Conservation (phyloP, 2,888 invertebrate genomes). For the Acrobasis consociella region DNA sequence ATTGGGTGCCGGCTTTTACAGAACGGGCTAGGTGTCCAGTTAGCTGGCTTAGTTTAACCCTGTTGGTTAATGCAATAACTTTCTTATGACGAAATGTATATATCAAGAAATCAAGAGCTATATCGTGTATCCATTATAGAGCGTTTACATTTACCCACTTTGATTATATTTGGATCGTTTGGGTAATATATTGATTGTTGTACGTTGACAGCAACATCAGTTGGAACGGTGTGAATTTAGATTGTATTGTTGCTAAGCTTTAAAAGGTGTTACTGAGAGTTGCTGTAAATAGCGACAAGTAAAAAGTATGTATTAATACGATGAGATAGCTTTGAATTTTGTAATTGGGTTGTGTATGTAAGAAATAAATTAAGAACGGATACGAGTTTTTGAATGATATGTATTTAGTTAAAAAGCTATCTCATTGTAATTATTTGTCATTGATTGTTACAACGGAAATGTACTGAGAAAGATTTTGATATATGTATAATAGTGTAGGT, state of each 20-base stretch:
- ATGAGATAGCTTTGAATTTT: neutral
- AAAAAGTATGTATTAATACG: neutral
- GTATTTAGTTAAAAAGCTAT: neutral
- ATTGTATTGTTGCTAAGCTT: conserved; percentile 6
- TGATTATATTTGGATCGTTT: neutral
- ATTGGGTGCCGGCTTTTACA: too few species aligned
- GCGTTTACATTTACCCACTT: too few species aligned
- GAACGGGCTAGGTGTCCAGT: too few species aligned
- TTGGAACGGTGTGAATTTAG: neutral
- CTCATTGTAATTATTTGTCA: conserved; percentile 1
- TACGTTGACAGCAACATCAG: conserved; percentile 5
- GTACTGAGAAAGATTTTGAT: conserved; percentile 23
- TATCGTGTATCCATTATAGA: too few species aligned
- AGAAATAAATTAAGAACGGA: neutral
- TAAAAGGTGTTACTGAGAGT: conserved; percentile 8
- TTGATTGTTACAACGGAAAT: conserved; percentile 10
- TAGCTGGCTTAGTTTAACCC: too few species aligned
- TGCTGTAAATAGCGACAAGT: conserved; percentile 15
- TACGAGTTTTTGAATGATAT: neutral
- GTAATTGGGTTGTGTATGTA: neutral
- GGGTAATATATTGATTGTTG: neutral
- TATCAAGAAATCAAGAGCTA: too few species aligned
- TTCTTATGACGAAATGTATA: too few species aligned
- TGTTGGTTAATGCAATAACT: too few species aligned
- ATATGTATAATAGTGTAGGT: conserved; percentile 23